A percentile compares a stretch with the other conserved stretches of the same genome.
These are phyloP conservation scores for Varecia variegata DNA, from an alignment of 2,797 vertebrate species.

Conservation along the genomic window DNA sequence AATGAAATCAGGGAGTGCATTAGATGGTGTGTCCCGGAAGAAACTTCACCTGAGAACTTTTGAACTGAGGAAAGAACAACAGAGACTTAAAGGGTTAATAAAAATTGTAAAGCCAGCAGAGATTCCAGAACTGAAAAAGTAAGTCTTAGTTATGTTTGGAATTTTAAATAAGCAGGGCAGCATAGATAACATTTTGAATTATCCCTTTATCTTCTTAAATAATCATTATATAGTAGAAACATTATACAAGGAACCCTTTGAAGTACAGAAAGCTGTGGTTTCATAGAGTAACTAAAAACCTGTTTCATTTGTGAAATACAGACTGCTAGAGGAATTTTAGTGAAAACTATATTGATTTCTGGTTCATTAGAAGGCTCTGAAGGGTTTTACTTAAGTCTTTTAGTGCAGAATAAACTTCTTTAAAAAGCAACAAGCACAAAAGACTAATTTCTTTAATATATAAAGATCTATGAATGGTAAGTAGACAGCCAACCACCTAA, in stretches of 20 bases:
- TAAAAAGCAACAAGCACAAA: not conserved
- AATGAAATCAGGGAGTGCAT: slow-evolving; percentile 87
- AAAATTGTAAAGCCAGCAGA: slow-evolving; percentile 93
- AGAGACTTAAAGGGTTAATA: slow-evolving; percentile 91
- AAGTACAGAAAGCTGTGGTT: slow-evolving; percentile 2
- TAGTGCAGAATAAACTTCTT: slow-evolving; percentile 1
- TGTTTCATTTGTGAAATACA: slow-evolving; percentile 16
- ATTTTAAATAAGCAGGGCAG: slow-evolving; percentile 50
- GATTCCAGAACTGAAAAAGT: slow-evolving; percentile 93
- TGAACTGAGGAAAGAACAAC: slow-evolving; percentile 92
- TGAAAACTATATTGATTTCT: not conserved
- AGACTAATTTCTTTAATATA: not conserved
- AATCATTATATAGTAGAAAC: not conserved
- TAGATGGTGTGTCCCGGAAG: slow-evolving; percentile 92
- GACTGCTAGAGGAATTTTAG: not conserved
- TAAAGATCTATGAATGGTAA: not conserved
- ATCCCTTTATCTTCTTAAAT: not conserved
- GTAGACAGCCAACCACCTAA: not conserved
- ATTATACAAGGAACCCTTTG: not conserved
- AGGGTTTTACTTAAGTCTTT: not conserved
- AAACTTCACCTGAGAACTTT: slow-evolving; percentile 93
- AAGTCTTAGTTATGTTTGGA: slow-evolving; percentile 67
- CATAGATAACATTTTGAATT: not conserved
- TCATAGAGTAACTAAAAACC: not conserved
- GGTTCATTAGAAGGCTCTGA: not conserved